Base-by-base conservation (phyloP, 2,888 invertebrate genomes). In the Leucophora obtusa region DNA sequence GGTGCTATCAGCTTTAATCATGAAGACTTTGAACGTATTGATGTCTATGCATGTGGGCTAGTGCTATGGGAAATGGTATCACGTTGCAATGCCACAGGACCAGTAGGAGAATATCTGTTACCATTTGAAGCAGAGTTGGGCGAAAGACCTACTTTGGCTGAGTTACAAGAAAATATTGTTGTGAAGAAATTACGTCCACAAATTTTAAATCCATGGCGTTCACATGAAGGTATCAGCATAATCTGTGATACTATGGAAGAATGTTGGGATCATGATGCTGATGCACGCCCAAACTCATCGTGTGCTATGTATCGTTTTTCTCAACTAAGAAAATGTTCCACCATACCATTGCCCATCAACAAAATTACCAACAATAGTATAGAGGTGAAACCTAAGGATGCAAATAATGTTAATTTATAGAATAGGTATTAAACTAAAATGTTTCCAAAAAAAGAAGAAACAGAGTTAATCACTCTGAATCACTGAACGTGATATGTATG, bases 211-310 rank as follows among this genome's bases (percentile, higher is more conserved):
- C n/a, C n/a, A n/a, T n/a, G n/a, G n/a, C n/a, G n/a, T n/a, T n/a
- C n/a, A n/a, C n/a, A n/a, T n/a, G n/a, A n/a, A n/a, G n/a, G n/a
- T n/a, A n/a, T n/a, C n/a, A n/a, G n/a, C n/a, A n/a, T n/a, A n/a
- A n/a, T n/a, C n/a, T n/a, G n/a, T n/a, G n/a, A n/a, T n/a, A n/a
- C n/a, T n/a, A n/a, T n/a, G n/a, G n/a, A n/a, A n/a, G n/a, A n/a
- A n/a, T n/a, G n/a, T n/a, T n/a, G n/a, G n/a, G 98, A 99, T 92
- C 97, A 98, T 89, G 98, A 99, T 91, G 97, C 98, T 0, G 98
- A 99, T 90, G 98, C 98, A 0, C 93, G 98, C n/a, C 92, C 98
- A 8, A 97, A 98, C 0, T 97, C 98, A 0, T 96, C 97, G 1
- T 98, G 98, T 90, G 97, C 98, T 24, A 95, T 97, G 91, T 98